These are phyloP conservation scores for Crocodylus rhombifer DNA, from an alignment of 2,797 vertebrate species.

Conservation along the genomic window DNA sequence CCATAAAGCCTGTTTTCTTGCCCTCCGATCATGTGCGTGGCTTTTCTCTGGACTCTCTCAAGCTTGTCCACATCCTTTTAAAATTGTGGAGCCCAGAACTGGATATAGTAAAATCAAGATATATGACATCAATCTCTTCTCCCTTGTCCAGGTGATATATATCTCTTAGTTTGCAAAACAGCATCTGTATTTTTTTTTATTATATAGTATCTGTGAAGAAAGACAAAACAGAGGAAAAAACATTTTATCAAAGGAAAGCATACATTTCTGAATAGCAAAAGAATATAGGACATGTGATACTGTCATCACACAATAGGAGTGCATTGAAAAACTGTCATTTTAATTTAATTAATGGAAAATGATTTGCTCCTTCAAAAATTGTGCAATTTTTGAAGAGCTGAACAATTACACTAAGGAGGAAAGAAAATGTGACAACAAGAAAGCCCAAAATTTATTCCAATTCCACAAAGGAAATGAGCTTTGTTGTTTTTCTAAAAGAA, in stretches of 20 bases:
- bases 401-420: background rate
- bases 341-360: conserved; percentile 35
- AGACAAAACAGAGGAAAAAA: conserved; percentile 3
- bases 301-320: background rate
- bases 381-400: background rate
- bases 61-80: too few relatives aligned
- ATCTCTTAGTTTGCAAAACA: conserved; percentile 39
- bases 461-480: background rate
- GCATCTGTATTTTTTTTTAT: conserved; percentile 45
- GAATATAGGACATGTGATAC: background rate
- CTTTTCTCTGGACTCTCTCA: too few relatives aligned
- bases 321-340: background rate
- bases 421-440: background rate
- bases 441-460: background rate
- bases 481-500: background rate
- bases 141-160: background rate
- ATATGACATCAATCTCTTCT: too few relatives aligned
- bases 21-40: too few relatives aligned
- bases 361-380: background rate
- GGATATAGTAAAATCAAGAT: too few relatives aligned
- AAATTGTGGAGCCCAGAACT: too few relatives aligned
- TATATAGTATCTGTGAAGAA: conserved; percentile 28
- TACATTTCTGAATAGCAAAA: conserved; percentile 36
- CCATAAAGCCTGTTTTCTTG: too few relatives aligned
- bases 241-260: conserved; percentile 26